A percentile compares a stretch with the other conserved stretches of the same genome.
These are phyloP conservation scores for Spatulosminthurus flaviceps DNA, from an alignment of 2,888 invertebrate genomes.

Conservation along the genomic window DNA sequence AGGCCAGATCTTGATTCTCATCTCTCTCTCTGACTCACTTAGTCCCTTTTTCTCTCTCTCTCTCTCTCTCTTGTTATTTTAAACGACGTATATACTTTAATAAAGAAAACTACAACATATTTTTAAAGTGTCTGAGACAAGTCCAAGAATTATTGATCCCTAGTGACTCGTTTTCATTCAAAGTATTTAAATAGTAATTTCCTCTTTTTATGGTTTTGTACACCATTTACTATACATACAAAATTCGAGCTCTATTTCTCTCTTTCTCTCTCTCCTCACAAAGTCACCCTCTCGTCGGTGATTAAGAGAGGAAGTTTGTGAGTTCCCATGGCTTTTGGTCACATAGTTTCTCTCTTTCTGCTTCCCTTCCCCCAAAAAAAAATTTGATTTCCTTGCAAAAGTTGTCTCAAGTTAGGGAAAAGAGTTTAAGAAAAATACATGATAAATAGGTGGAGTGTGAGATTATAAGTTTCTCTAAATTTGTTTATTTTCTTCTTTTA, in stretches of 20 bases:
- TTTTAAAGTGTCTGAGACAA: slow-evolving; percentile 14
- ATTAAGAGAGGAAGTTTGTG: background rate
- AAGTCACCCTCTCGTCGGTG: background rate
- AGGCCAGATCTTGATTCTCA: background rate
- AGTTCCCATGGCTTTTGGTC: background rate
- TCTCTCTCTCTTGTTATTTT: too few species aligned
- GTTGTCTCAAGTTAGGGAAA: slow-evolving; percentile 3
- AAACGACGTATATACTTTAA: too few species aligned
- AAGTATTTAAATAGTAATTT: slow-evolving; percentile 37
- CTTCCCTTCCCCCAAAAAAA: background rate
- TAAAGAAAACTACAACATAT: background rate
- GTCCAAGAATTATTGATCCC: slow-evolving; percentile 41
- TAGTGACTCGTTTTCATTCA: slow-evolving; percentile 30
- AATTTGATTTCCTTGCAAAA: slow-evolving; percentile 10
- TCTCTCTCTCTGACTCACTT: too few species aligned
- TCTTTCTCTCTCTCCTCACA: background rate
- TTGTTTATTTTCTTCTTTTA: slow-evolving; percentile 10
- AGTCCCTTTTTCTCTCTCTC: too few species aligned
- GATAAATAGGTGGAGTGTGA: background rate
- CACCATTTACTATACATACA: too few species aligned
- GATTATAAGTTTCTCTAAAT: background rate
- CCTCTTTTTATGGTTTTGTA: slow-evolving; percentile 15
- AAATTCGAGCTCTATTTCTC: too few species aligned
- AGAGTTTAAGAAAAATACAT: background rate
- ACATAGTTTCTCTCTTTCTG: background rate